Evolutionary conservation across 1,140 invertebrate genomes (phyloP), one percentile per base, ranked within the genome.

Genomic region (Dendroctonus ponderosae): DNA sequence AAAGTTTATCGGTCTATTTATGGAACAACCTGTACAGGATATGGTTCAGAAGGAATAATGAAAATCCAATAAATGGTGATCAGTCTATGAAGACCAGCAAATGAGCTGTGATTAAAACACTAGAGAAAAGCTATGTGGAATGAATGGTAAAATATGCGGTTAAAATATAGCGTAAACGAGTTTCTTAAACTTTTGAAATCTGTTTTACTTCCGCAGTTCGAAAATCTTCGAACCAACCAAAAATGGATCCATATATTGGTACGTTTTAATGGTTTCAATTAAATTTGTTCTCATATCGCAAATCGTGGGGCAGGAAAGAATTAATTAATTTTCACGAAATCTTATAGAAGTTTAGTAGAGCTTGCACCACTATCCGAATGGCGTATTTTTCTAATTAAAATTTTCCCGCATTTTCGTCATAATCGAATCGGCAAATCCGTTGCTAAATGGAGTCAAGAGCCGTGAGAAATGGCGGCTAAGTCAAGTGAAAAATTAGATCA

Each of bases 401-500:
- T 57, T 57, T 64, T 56, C 62, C 52, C 59, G 59, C 44, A 58
- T 58, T 58, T 58, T 58, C 54, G 54, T 40, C 26, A 11, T 58
- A 61, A 61, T 50, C 44, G 46, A 48, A 50, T 51, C 59, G 44
- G 62, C 50, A 64, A 64, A 64, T 64, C 62, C 62, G 46, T n/a
- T 40, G 40, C 62, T 57, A 62, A 70, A 70, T 70, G 42, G 53
- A 58, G 12, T 62, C 66, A 58, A 26, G 61, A 61, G 12, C 57
- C 58, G 68, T 66, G 54, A 61, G 65, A 59, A 59, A 61, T 67
- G 50, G 58, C 58, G 56, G 14, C 44, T 41, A 65, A 70, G 66
- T 70, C 69, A 60, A 58, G 42, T 64, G 69, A 70, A 70, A 69
- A 69, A 69, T 69, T 66, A 69, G 68, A 66, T 69, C 68, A 66